Evolutionary conservation across 2,888 invertebrate genomes (phyloP).

Genomic region (Sarcophaga rosellei): DNA sequence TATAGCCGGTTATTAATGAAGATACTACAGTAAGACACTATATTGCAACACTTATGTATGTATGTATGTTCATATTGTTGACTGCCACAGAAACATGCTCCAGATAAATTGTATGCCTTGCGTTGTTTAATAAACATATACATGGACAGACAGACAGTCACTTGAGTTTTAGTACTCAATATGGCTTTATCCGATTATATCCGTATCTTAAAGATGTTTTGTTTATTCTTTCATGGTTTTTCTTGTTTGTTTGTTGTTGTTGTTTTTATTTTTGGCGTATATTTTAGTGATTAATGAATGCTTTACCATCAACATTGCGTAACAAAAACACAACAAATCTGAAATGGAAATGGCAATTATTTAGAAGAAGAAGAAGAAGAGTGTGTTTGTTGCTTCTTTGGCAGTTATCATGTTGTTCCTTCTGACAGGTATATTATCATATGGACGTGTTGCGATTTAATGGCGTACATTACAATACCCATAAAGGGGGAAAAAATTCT

Average conservation of each 20-base stretch:
- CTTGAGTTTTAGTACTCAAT: background rate
- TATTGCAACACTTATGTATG: background rate
- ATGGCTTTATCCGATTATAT: slow-evolving; percentile 48
- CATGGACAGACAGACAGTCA: background rate
- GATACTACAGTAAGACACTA: slow-evolving; percentile 35
- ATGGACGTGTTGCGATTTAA: slow-evolving; percentile 75
- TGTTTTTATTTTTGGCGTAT: slow-evolving; percentile 32
- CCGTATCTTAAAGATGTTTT: slow-evolving; percentile 63
- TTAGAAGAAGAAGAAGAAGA: slow-evolving; percentile 13
- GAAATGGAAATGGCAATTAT: slow-evolving; percentile 55
- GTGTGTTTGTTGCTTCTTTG: slow-evolving; percentile 57
- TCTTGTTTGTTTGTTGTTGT: slow-evolving; percentile 17
- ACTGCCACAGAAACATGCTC: slow-evolving; percentile 52
- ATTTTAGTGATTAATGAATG: slow-evolving; percentile 65
- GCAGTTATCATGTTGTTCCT: slow-evolving; percentile 70
- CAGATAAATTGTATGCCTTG: slow-evolving; percentile 52
- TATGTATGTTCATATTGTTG: slow-evolving; percentile 33
- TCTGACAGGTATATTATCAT: slow-evolving; percentile 74
- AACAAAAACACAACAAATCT: slow-evolving; percentile 45
- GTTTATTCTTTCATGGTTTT: slow-evolving; percentile 31
- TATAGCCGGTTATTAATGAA: slow-evolving; percentile 59
- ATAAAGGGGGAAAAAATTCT: too few relatives aligned
- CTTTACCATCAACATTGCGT: slow-evolving; percentile 57
- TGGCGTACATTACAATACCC: slow-evolving; percentile 70
- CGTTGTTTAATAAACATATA: slow-evolving; percentile 25